Percentiles rank a stretch among this genome's conserved stretches.
Evolutionary conservation across 2,113 vertebrate genomes (phyloP).

Genomic region (Hirundichthys speculiger): DNA sequence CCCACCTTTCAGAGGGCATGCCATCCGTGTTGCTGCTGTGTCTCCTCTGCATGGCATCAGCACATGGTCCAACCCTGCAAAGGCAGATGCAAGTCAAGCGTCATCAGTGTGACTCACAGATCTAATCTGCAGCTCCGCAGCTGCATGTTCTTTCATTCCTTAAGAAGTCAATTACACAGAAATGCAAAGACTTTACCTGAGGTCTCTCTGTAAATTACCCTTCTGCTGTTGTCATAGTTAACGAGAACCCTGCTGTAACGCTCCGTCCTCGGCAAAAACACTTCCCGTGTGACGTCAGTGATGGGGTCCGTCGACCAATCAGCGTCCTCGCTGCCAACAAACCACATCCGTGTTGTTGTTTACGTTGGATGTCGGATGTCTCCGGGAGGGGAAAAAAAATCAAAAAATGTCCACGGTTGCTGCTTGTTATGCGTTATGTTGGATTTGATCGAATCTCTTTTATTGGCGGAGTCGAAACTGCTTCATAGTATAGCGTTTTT

Average conservation of each 20-base stretch:
- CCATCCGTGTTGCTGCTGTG: slow-evolving; percentile 98
- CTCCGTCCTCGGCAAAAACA: neutral
- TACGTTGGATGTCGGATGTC: slow-evolving; percentile 10
- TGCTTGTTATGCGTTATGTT: neutral
- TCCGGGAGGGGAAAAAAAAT: neutral
- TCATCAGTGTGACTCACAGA: slow-evolving; percentile 4
- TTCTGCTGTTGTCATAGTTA: slow-evolving; percentile 30
- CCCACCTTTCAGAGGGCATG: slow-evolving; percentile 91
- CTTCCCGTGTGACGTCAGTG: slow-evolving; percentile 55
- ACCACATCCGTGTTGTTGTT: slow-evolving; percentile 51
- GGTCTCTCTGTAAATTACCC: neutral
- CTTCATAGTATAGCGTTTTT: neutral
- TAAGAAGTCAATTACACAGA: too few species aligned
- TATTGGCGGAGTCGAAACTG: neutral
- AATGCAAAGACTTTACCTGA: slow-evolving; percentile 39
- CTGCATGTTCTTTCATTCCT: too few species aligned
- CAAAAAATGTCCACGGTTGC: neutral
- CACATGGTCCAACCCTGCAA: slow-evolving; percentile 74
- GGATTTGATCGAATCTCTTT: neutral
- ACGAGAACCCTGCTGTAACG: slow-evolving; percentile 4
- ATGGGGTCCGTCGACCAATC: slow-evolving; percentile 48
- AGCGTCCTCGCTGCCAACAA: neutral
- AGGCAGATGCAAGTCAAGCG: slow-evolving; percentile 8
- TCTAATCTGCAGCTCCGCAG: too few species aligned
- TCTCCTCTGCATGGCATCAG: slow-evolving; percentile 96